Base-by-base conservation (phyloP, 2,888 invertebrate genomes). In the Tiliacea citrago region DNA sequence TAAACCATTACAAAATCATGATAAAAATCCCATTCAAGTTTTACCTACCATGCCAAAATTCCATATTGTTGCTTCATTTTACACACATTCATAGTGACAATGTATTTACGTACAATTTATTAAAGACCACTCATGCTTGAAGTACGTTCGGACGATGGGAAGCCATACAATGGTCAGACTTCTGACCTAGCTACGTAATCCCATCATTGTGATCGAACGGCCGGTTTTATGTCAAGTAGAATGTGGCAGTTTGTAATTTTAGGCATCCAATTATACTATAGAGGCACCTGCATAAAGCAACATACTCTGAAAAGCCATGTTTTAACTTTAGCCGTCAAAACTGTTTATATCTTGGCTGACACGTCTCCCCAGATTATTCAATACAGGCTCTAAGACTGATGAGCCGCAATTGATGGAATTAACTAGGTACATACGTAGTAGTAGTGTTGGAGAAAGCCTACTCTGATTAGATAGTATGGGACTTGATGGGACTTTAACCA, bases 131-230 rank as follows among this genome's bases (percentile, higher is more conserved):
- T 79, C 77, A 77, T 70, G 81, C 81, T 68, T 84, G 86, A 88
- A 87, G 86, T 68, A 70, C 65, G 55, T 75, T 70, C 55, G 69
- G 69, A 66, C 49, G 82, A 66, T 77, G n/a, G 68, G 89, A 90
- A 90, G 84, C 89, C 89, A 29, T 60, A 82, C 79, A 85, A 87
- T 74, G 70, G 73, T 47, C 65, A 73, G 75, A 75, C 76, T 68
- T 53, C 49, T 82, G 90, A 86, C 90, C 88, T 88, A 84, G 84
- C 86, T 67, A 61, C 75, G 63, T 88, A 83, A 88, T 85, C 81
- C 76, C 63, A 86, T 86, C 83, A 81, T 53, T 80, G 80, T 74
- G 65, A 79, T 87, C 79, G 78, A 82, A 82, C 75, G 58, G 57
- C 69, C 61, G 45, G 18, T 57, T 81, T 63, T 53, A 65, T 81